Percentiles rank a stretch among this genome's conserved stretches.
These are phyloP conservation scores for Centropristis striata DNA, from an alignment of 2,113 vertebrate genomes.

Conservation along the genomic window DNA sequence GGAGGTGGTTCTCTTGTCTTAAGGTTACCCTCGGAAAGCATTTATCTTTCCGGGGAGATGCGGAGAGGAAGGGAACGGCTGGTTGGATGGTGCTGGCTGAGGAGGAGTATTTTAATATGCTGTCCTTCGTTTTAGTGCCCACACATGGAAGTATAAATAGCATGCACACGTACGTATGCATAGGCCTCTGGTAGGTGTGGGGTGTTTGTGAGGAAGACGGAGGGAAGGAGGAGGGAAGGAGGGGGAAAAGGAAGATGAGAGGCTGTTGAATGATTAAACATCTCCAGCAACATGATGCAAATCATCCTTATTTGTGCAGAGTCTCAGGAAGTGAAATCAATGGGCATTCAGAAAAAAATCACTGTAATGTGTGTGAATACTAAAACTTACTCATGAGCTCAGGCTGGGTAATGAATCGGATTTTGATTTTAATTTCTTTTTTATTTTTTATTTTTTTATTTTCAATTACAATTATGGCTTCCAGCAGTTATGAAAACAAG, in stretches of 20 bases:
- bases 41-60: slow-evolving; percentile 71
- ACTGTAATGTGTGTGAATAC: background rate
- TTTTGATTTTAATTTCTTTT: too few species aligned
- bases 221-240: background rate
- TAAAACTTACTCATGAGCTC: background rate
- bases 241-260: slow-evolving; percentile 47
- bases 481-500: too few species aligned
- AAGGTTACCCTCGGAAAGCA: slow-evolving; percentile 78
- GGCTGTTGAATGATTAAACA: slow-evolving; percentile 65
- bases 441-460: too few species aligned
- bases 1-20: slow-evolving; percentile 83
- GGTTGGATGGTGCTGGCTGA: slow-evolving; percentile 60
- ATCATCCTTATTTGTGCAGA: slow-evolving; percentile 32
- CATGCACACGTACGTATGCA: slow-evolving; percentile 53
- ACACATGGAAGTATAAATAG: slow-evolving; percentile 81
- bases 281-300: slow-evolving; percentile 57
- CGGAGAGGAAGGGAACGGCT: slow-evolving; percentile 60
- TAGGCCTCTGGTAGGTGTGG: slow-evolving; percentile 65
- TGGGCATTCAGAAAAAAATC: background rate
- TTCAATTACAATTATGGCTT: too few species aligned
- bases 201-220: slow-evolving; percentile 44
- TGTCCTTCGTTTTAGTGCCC: slow-evolving; percentile 78
- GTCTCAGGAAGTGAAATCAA: slow-evolving; percentile 4
- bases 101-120: slow-evolving; percentile 81
- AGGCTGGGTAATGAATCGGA: too few species aligned